These are phyloP conservation scores for Drosophila quinaria DNA, from an alignment of 2,888 invertebrate genomes.

Conservation along the genomic window DNA sequence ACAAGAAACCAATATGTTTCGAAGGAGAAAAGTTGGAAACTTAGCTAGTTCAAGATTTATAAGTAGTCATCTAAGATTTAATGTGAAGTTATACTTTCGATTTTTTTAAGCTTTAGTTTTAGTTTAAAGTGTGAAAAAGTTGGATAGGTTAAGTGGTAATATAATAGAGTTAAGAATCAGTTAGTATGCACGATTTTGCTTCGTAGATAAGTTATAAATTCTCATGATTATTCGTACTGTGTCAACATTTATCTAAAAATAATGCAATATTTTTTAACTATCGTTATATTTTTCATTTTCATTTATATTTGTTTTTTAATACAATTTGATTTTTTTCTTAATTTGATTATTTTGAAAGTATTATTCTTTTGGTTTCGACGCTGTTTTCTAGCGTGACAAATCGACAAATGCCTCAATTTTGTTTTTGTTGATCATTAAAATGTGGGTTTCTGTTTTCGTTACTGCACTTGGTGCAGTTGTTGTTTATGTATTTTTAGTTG, in stretches of 20 bases:
- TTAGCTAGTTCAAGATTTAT: constrained; percentile 18
- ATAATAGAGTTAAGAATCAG: constrained; percentile 28
- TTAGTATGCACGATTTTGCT: constrained; percentile 17
- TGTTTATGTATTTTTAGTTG: constrained; percentile 27
- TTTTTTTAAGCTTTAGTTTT: constrained; percentile 7
- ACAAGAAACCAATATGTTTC: constrained; percentile 67
- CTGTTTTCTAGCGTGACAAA: constrained; percentile 24
- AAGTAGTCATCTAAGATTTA: constrained; percentile 30
- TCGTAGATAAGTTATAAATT: constrained; percentile 23
- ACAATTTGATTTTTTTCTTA: constrained; percentile 6
- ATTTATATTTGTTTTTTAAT: constrained; percentile 2
- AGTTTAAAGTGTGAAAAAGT: constrained; percentile 24
- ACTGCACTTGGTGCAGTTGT: constrained; percentile 53
- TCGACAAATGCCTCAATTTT: constrained; percentile 13
- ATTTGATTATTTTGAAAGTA: constrained; percentile 24
- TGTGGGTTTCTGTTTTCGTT: constrained; percentile 10
- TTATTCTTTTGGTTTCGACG: constrained; percentile 47
- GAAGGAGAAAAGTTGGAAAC: constrained; percentile 42
- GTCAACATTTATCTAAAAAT: constrained; percentile 76
- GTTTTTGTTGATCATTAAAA: constrained; percentile 12
- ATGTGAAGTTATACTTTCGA: constrained; percentile 11
- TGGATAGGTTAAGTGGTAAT: constrained; percentile 32
- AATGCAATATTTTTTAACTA: constrained; percentile 50
- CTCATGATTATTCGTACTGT: constrained; percentile 36
- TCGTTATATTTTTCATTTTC: constrained; percentile 15